Percentiles rank a stretch among this genome's conserved stretches.
phyloP scores from a whole-genome alignment of 2,888 invertebrate genomes.

The Uloborus plumipes region DNA sequence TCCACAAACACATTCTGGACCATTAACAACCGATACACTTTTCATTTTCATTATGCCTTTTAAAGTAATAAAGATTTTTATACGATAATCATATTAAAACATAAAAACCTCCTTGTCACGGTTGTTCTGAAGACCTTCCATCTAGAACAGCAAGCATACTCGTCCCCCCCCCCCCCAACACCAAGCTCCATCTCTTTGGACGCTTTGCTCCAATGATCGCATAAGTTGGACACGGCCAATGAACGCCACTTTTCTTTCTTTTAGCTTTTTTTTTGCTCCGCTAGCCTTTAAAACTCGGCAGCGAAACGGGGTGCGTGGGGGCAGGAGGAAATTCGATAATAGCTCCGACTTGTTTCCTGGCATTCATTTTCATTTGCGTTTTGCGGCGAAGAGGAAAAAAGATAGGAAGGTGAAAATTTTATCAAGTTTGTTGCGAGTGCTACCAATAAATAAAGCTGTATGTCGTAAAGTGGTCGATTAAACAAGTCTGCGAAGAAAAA shows the following conservation, averaged over 20 bases:
- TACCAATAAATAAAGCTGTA: background rate
- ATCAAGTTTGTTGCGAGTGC: constrained; percentile 3
- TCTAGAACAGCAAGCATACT: no score
- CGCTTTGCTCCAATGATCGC: background rate
- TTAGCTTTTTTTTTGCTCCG: background rate
- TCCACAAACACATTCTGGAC: no score
- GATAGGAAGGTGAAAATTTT: constrained; percentile 1
- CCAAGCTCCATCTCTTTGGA: background rate
- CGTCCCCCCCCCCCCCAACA: background rate
- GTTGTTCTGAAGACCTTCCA: no score
- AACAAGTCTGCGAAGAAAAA: background rate
- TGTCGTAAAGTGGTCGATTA: constrained; percentile 1
- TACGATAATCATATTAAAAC: no score
- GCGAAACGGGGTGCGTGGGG: background rate
- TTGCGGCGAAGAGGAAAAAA: background rate
- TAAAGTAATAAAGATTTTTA: no score
- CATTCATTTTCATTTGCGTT: constrained; percentile 39
- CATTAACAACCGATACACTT: no score
- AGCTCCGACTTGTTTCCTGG: constrained; percentile 15
- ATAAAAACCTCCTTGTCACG: no score
- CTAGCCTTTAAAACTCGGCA: background rate
- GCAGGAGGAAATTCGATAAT: constrained; percentile 44
- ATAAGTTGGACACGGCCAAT: constrained; percentile 8
- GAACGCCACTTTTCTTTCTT: background rate
- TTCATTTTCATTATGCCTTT: no score